Base-by-base conservation (phyloP, 2,888 invertebrate species). In the Acleris sparsana region DNA sequence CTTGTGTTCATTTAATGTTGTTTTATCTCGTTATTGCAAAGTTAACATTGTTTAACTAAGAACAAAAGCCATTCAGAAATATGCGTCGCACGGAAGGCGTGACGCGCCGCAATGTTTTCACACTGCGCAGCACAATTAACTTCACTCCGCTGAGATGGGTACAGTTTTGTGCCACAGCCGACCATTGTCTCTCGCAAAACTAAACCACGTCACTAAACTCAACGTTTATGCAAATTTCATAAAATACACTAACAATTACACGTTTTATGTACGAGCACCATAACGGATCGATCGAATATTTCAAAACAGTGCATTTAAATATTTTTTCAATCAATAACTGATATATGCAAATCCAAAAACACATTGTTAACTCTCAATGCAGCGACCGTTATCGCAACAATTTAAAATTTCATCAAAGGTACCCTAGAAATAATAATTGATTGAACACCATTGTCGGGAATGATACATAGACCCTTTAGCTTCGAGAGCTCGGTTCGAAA, bases 241-340 rank as follows among this genome's bases (percentile, higher is more conserved):
- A 33, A 64, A 65, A 53, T 59, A 80, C 75, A 87, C 86, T 84
- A 83, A 82, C 78, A 84, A 82, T 80, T 71, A 71, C 75, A 79
- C 82, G 9, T 84, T 77, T 77, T 70, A 75, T 67, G 68, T 79
- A 86, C 80, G 81, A 88, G 84, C 84, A 76, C 88, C 89, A 85
- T 91, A 88, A 89, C 90, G 89, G 86, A 91, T 86, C 85, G 83
- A 89, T 87, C 80, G 87, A 87, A 76, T 80, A 80, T 80, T 77
- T 86, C 78, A 82, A 87, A 89, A 88, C 85, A 83, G 78, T 80
- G 69, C 71, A 91, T 92, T 92, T 90, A 80, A 92, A 92, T 92
- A 89, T 90, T 89, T 88, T 90, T 89, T 87, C 91, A 90, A 92
- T 92, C 92, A 92, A 92, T 92, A 91, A 90, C 86, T 85, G 87